Conservation (phyloP, 1,140 invertebrate genomes). For the Subanguina moxae region DNA sequence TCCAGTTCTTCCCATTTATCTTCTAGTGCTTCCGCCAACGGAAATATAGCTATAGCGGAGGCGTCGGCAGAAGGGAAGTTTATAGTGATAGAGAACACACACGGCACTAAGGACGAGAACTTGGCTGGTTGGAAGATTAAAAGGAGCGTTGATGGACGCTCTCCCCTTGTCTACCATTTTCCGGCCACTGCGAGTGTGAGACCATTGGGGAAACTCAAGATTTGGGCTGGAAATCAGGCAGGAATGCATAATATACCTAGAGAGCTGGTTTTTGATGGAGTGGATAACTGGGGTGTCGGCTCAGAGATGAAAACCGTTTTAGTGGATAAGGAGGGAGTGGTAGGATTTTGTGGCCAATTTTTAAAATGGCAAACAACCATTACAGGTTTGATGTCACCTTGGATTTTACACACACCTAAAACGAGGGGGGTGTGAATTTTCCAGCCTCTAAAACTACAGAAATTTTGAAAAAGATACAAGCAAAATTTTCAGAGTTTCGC, state of each 20-base stretch:
- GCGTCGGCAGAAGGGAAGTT: constrained; percentile 59
- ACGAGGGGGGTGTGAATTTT: no score
- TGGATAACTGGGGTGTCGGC: constrained; percentile 57
- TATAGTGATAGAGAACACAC: constrained; percentile 56
- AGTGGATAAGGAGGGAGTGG: no score
- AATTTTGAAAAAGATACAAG: no score
- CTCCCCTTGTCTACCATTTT: constrained; percentile 57
- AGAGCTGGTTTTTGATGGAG: constrained; percentile 56
- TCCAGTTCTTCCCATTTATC: constrained; percentile 61
- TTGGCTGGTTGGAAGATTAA: constrained; percentile 59
- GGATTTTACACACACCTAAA: no score
- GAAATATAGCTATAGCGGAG: constrained; percentile 60
- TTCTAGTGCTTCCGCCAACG: constrained; percentile 63
- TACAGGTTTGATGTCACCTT: no score
- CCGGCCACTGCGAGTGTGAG: constrained; percentile 50
- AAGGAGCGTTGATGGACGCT: constrained; percentile 53
- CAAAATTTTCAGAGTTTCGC: no score
- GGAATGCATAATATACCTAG: constrained; percentile 52
- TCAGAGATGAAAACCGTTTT: constrained; percentile 57
- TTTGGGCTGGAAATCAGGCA: constrained; percentile 56
- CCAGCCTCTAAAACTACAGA: no score
- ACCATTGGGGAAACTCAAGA: constrained; percentile 52
- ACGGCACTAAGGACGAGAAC: constrained; percentile 55
- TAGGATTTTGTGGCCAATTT: no score
- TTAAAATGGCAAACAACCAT: no score